Evolutionary conservation across 2,888 invertebrate genomes (phyloP).

Genomic region (Taenaris catops): DNA sequence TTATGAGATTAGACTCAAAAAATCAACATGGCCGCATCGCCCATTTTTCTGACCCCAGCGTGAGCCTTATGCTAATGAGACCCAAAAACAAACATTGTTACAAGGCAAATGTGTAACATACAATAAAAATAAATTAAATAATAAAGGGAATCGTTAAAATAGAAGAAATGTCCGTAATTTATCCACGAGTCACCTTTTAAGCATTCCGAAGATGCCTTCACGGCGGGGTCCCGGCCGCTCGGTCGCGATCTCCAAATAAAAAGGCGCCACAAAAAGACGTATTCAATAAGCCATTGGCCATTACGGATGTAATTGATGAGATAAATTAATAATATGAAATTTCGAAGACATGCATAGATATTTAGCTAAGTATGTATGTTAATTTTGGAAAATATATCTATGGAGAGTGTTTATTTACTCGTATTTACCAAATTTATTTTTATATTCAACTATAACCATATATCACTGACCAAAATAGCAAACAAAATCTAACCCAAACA

Average conservation of each 20-base stretch:
- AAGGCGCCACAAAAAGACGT: constrained; percentile 78
- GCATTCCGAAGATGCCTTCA: constrained; percentile 75
- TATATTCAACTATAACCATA: no score
- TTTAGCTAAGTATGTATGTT: no score
- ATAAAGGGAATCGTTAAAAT: constrained; percentile 79
- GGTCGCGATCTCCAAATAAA: constrained; percentile 72
- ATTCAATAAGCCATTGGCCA: constrained; percentile 76
- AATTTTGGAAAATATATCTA: no score
- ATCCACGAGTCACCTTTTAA: constrained; percentile 78
- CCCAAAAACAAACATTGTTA: constrained; percentile 78
- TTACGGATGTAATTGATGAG: constrained; percentile 75
- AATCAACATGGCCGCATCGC: constrained; percentile 57
- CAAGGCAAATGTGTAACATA: constrained; percentile 78
- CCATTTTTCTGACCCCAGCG: constrained; percentile 57
- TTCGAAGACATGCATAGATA: constrained; percentile 39
- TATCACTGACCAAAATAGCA: no score
- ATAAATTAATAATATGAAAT: constrained; percentile 75
- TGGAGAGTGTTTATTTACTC: no score
- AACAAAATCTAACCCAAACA: no score
- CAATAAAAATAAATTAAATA: constrained; percentile 79
- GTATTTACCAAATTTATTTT: no score
- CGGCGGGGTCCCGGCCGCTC: constrained; percentile 69
- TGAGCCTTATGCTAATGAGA: constrained; percentile 74
- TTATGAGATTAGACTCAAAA: constrained; percentile 57
- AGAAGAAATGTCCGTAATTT: constrained; percentile 78